Evolutionary conservation across 1,140 invertebrate genomes (phyloP), one percentile per base, ranked within the genome.

Genomic region (Ctenoplectra terminalis): DNA sequence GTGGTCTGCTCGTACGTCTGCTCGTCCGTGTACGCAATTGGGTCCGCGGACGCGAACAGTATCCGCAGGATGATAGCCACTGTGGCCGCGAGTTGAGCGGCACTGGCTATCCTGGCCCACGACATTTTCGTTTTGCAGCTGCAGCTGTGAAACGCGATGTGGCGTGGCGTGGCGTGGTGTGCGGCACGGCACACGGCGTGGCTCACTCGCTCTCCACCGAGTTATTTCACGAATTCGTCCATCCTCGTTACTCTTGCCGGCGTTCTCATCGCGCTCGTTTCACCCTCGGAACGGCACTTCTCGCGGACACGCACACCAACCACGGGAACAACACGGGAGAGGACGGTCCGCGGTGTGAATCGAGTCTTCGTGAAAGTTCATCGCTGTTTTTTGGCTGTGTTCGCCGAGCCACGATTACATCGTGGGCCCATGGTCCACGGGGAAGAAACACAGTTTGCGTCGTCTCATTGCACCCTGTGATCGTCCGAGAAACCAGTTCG

Each of bases 51-150:
- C 56, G 81, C 78, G 67, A 88, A 61, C 75, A 91, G 79, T 50
- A 91, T 74, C 54, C 87, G 54, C 11, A 90, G 60, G n/a, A 88
- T 86, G 87, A 92, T 81, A 69, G 87, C 88, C 84, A 86, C 87
- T 85, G 88, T 64, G 20, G 79, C 70, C 37, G 74, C 77, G 2
- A 78, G 67, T 89, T 92, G 90, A 87, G 90, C 87, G 84, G 79
- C 90, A 82, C 87, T 90, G 87, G 52, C 75, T 77, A 85, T 90
- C 88, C 83, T 92, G 87, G 85, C 80, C 87, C 86, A 86, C 88
- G 88, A 90, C 91, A 93, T 93, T 83, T 80, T 69, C 67, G 58
- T 66, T 82, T 77, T 46, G 81, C 83, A 85, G 83, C 84, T 76
- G 83, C 81, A 78, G 83, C 83, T 82, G 82, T 82, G 64, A 82